phyloP scores from a whole-genome alignment of 92 coral and sea anemone species.

The Chrysogorgia sp. region DNA sequence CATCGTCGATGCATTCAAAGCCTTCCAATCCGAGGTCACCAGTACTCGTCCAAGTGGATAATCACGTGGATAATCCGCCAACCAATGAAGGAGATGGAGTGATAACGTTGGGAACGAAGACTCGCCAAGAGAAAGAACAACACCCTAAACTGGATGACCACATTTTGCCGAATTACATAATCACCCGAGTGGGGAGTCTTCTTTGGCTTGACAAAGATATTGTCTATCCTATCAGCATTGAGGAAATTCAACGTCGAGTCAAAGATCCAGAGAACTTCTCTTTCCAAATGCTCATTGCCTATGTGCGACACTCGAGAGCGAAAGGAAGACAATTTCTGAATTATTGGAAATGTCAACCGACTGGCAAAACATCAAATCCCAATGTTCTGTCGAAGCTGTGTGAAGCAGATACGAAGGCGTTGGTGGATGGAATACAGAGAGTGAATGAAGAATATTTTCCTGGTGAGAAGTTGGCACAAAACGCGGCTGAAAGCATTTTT shows the following conservation, averaged over 20 bases:
- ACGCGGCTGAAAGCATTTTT: conserved; percentile 1
- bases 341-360: conserved; percentile 49
- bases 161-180: conserved; percentile 30
- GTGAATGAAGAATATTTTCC: conserved; percentile 42
- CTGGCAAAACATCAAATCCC: conserved; percentile 26
- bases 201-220: conserved; percentile 33
- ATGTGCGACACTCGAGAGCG: conserved; percentile 39
- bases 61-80: no score
- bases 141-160: neutral
- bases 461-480: conserved; percentile 11
- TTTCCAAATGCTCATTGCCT: conserved; percentile 44
- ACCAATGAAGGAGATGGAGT: no score
- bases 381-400: conserved; percentile 39
- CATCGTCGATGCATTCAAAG: no score
- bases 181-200: conserved; percentile 31
- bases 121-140: neutral
- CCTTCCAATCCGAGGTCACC: no score
- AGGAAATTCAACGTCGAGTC: conserved; percentile 27
- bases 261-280: conserved; percentile 43
- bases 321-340: conserved; percentile 44
- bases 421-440: conserved; percentile 27
- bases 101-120: neutral
- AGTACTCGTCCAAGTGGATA: no score
- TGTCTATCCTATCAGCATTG: conserved; percentile 19
- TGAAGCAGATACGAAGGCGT: conserved; percentile 34